Conservation (phyloP, 2,113 vertebrate species). For the Mixornis gularis region DNA sequence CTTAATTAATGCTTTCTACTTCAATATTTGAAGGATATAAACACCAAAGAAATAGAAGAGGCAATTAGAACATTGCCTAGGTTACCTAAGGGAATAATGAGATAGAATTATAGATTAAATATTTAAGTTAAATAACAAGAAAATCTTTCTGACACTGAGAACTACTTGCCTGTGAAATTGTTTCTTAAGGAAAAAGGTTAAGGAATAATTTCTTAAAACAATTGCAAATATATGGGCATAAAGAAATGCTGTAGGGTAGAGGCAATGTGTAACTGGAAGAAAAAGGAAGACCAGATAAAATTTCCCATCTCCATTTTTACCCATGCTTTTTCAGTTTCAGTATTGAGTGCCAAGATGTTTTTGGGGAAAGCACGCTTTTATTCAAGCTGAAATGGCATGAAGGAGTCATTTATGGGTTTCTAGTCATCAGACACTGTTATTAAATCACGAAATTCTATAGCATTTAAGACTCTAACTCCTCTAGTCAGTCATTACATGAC, state of each 20-base stretch:
- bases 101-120: neutral
- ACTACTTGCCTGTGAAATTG: neutral
- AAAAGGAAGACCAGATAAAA: neutral
- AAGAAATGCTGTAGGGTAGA: neutral
- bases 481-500: slow-evolving; percentile 39
- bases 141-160: neutral
- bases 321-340: neutral
- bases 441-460: neutral
- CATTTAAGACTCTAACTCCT: neutral
- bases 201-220: neutral
- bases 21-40: neutral
- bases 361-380: neutral
- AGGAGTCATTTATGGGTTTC: neutral
- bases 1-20: neutral
- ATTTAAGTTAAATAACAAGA: neutral
- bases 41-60: neutral
- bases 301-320: neutral
- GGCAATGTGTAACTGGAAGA: neutral
- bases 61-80: neutral
- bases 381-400: neutral
- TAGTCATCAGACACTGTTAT: neutral
- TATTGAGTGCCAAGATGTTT: neutral
- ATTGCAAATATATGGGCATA: neutral
- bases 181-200: neutral
- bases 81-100: neutral